phyloP scores from a whole-genome alignment of 2,888 invertebrate genomes.

The Morinoia aosen region DNA sequence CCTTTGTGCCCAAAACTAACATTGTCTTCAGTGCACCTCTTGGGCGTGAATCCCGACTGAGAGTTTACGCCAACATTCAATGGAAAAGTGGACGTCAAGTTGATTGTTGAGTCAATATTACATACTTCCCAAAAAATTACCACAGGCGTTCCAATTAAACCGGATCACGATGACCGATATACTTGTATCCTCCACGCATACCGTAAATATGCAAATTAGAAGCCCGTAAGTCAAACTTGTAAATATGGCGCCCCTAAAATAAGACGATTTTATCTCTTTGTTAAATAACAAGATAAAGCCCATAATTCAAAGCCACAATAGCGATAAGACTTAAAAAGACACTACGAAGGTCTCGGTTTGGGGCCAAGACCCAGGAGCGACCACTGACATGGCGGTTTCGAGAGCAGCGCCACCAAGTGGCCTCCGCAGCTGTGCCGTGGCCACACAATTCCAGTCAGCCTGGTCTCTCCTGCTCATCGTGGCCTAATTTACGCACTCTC shows the following conservation, averaged over 20 bases:
- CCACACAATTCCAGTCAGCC: conserved; percentile 4
- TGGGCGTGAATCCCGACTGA: background rate
- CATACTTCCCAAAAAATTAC: too few relatives aligned
- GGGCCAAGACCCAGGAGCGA: background rate
- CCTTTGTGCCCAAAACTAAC: background rate
- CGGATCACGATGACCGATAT: too few relatives aligned
- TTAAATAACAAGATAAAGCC: background rate
- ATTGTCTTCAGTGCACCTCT: background rate
- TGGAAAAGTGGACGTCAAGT: too few relatives aligned
- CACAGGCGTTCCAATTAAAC: too few relatives aligned
- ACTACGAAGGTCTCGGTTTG: background rate
- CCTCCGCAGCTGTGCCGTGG: background rate
- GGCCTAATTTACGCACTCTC: background rate
- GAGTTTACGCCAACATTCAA: background rate
- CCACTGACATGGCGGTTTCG: background rate
- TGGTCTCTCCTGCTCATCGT: background rate
- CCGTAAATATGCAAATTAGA: too few relatives aligned
- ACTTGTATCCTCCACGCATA: too few relatives aligned
- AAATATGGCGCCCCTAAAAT: too few relatives aligned
- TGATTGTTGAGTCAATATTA: too few relatives aligned
- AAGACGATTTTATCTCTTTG: background rate
- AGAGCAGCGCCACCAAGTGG: background rate
- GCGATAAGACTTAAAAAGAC: background rate
- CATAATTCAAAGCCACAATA: background rate
- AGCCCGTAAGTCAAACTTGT: background rate